These are phyloP conservation scores for Drosophila kambysellisi DNA, from an alignment of 2,888 invertebrate species.

Conservation along the genomic window DNA sequence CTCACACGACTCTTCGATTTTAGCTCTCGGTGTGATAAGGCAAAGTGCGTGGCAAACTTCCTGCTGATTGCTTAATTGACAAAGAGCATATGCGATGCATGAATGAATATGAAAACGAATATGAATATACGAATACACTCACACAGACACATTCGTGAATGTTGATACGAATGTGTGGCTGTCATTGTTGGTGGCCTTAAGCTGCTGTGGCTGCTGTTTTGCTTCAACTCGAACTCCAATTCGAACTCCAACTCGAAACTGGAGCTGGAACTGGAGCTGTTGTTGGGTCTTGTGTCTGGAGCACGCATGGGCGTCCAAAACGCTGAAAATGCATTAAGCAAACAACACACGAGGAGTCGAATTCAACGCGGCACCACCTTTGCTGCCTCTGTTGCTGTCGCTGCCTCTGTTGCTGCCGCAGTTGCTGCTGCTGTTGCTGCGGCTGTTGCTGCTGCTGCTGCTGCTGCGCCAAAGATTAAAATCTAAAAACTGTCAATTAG, in stretches of 20 bases:
- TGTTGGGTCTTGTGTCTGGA: constrained; percentile 17
- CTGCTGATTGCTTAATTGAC: constrained; percentile 82
- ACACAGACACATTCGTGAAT: background rate
- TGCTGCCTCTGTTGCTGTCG: constrained; percentile 20
- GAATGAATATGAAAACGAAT: constrained; percentile 66
- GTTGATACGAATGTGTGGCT: constrained; percentile 22
- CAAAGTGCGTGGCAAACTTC: constrained; percentile 79
- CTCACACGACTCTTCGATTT: constrained; percentile 15
- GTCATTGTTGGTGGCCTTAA: constrained; percentile 79
- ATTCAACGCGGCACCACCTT: constrained; percentile 50
- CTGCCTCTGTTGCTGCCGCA: background rate
- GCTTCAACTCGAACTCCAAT: background rate
- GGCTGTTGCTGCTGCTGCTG: constrained; percentile 5
- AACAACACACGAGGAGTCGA: constrained; percentile 63
- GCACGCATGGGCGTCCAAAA: constrained; percentile 63
- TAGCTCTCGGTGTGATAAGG: constrained; percentile 59
- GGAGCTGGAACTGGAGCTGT: constrained; percentile 27
- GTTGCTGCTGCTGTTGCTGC: no score
- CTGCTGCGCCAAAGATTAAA: constrained; percentile 77
- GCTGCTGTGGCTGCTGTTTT: constrained; percentile 50
- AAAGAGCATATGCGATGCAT: constrained; percentile 80
- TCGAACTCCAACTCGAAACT: background rate
- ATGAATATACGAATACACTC: constrained; percentile 12
- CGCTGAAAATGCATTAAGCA: constrained; percentile 76
- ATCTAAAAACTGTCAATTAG: constrained; percentile 84